Conservation (phyloP, 2,888 invertebrate species). For the Chalcosyrphus nemorum region DNA sequence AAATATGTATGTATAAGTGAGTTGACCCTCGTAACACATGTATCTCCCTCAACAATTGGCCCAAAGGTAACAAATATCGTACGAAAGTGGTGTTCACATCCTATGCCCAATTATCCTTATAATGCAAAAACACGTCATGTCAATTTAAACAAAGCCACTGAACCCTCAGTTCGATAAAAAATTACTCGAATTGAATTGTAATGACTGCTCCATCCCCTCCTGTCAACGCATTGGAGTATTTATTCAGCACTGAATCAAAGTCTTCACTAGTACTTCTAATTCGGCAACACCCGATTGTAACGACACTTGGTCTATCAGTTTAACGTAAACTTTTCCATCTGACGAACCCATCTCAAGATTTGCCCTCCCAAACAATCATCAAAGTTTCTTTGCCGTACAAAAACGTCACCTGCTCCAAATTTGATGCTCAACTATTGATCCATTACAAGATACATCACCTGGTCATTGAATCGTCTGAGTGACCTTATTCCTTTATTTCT, state of each 20-base stretch:
- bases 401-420: constrained; percentile 49
- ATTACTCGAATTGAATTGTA: not conserved
- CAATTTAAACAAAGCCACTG: too few relatives aligned
- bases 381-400: constrained; percentile 23
- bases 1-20: too few relatives aligned
- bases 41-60: too few relatives aligned
- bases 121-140: not conserved
- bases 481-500: constrained; percentile 23
- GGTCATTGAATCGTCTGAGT: constrained; percentile 58
- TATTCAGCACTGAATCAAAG: constrained; percentile 24
- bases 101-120: too few relatives aligned
- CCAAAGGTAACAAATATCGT: too few relatives aligned
- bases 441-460: constrained; percentile 42
- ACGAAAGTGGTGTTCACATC: too few relatives aligned
- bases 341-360: constrained; percentile 16
- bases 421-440: constrained; percentile 49
- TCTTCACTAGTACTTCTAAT: not conserved
- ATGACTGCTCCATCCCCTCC: not conserved
- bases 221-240: not conserved
- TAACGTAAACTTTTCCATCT: constrained; percentile 27
- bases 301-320: not conserved
- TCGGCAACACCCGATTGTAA: constrained; percentile 14
- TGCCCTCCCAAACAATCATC: not conserved
- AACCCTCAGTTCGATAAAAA: not conserved
- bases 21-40: too few relatives aligned